Conservation (phyloP, 2,797 vertebrate genomes). For the Enteromius argenteus region DNA sequence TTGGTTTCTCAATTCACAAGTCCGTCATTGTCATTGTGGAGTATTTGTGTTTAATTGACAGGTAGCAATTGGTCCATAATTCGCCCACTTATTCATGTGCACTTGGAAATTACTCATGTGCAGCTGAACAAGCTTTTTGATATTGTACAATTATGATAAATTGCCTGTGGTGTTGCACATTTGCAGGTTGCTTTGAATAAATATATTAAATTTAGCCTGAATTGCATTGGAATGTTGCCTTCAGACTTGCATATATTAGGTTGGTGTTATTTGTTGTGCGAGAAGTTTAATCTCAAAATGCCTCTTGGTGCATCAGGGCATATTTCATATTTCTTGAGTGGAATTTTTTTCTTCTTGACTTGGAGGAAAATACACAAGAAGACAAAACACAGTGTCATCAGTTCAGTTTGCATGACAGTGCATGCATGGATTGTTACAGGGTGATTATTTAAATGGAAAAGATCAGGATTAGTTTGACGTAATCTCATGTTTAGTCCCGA, state of each 20-base stretch:
- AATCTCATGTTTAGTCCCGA: constrained; percentile 8
- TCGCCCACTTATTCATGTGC: neutral
- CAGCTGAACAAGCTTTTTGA: neutral
- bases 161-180: neutral
- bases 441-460: neutral
- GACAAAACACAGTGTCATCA: neutral
- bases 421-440: neutral
- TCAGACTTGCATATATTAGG: neutral
- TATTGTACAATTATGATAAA: neutral
- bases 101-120: neutral
- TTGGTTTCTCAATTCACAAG: neutral
- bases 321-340: neutral
- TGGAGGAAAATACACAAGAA: neutral
- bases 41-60: constrained; percentile 1
- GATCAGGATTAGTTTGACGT: constrained; percentile 21
- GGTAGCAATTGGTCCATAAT: constrained; percentile 3
- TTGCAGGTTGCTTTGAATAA: neutral
- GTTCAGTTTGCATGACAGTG: neutral
- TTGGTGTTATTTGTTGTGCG: neutral
- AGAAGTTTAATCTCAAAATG: neutral
- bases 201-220: neutral
- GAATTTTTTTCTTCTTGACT: neutral
- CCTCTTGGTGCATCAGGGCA: neutral
- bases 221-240: neutral
- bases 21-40: neutral